Evolutionary conservation across 35 echinoderm and acorn worm species (phyloP), one percentile per base, ranked within the genome.

Genomic region (Diadema setosum): DNA sequence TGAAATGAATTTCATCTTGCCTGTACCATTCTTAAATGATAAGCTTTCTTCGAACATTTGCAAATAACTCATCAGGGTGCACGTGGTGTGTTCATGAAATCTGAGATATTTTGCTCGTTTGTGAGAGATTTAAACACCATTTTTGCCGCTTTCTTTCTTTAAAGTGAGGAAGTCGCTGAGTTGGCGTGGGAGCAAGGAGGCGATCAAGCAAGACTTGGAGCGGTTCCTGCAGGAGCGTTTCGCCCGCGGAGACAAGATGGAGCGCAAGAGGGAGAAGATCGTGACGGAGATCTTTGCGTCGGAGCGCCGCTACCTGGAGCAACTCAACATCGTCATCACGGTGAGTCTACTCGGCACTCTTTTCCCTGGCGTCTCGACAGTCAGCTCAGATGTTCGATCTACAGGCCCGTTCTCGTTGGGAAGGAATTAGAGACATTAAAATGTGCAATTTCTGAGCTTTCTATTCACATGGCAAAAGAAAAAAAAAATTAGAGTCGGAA

Each of bases 211-310:
- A 45, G 89, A 95, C 30, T 39, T 95, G 63, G 93, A 95, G 34
- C 50, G 85, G 42, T 87, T 97, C 33, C 41, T 97, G 1, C 87
- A 91, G 65, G 65, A 92, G 35, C 86, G 86, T 45, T 15, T 70
- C 36, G 37, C 46, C 23, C 34, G 59, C 8, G 60, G 55, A 43
- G 87, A 65, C 18, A 91, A 76, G 44, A 81, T 80, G 82, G 78
- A 70, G 35, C 88, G 83, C 24, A 93, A 90, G 60, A 30, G 95
- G 50, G 95, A 97, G 42, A 90, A 93, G 46, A 83, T 93, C 3
- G 30, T 90, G 6, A 89, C 74, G 23, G 95, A 93, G 63, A 93
- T 97, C 40, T 97, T 97, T 80, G 55, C 83, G 24, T 90, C 95
- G 0, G 95, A 97, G 49, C 81, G 87, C 34, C 85, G 84, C 17